Evolutionary conservation across 2,888 invertebrate species (phyloP).

Genomic region (Venusia cambrica): DNA sequence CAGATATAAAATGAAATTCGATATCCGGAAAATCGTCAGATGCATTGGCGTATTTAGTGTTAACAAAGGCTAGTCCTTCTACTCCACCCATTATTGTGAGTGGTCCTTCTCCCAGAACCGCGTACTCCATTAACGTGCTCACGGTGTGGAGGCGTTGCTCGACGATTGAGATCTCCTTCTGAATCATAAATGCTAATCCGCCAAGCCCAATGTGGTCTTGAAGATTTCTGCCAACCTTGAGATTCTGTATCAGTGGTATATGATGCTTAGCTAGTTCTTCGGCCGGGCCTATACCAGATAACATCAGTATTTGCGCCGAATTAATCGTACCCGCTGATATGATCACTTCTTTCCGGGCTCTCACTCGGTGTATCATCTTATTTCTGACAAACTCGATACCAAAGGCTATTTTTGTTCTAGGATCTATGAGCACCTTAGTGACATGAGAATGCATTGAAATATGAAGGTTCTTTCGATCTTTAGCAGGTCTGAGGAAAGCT

Average conservation of each 20-base stretch:
- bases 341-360: slow-evolving; percentile 93
- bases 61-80: slow-evolving; percentile 93
- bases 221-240: slow-evolving; percentile 91
- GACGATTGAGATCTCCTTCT: slow-evolving; percentile 89
- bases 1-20: slow-evolving; percentile 93
- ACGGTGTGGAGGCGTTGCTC: slow-evolving; percentile 89
- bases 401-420: slow-evolving; percentile 87
- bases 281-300: slow-evolving; percentile 93
- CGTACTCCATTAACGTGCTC: slow-evolving; percentile 91
- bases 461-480: slow-evolving; percentile 90
- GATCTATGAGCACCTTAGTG: slow-evolving; percentile 87
- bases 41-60: slow-evolving; percentile 90
- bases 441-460: slow-evolving; percentile 91
- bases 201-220: slow-evolving; percentile 95
- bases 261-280: slow-evolving; percentile 86
- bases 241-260: slow-evolving; percentile 90
- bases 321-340: slow-evolving; percentile 95
- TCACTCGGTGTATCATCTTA: slow-evolving; percentile 85
- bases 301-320: slow-evolving; percentile 95
- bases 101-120: slow-evolving; percentile 90
- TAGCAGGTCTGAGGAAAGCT: slow-evolving; percentile 91
- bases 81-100: slow-evolving; percentile 94
- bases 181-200: slow-evolving; percentile 90
- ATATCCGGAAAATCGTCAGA: slow-evolving; percentile 93
- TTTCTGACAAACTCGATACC: slow-evolving; percentile 91